Base-by-base conservation (phyloP, 2,113 vertebrate species). In the Lepus timidus region DNA sequence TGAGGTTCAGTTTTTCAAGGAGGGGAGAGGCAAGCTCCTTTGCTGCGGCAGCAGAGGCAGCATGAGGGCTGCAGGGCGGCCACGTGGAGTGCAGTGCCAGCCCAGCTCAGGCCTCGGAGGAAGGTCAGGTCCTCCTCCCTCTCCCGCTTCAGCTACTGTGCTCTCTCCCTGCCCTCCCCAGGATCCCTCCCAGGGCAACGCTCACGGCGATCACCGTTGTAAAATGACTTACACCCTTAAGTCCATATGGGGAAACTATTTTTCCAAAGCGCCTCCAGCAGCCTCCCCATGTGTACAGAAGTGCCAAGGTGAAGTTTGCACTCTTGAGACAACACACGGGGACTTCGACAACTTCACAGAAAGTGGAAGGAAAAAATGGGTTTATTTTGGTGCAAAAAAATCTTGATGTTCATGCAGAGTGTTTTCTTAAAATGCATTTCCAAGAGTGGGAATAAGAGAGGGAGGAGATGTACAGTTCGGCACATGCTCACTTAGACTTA, bases 41-140 rank as follows among this genome's bases (percentile, higher is more conserved):
- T 23, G 14, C 52, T 20, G 61, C n/a, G 7, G 19, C 14, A 29
- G 4, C 1, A 2, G 27, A 58, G 49, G 51, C 49, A 27, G 19
- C 5, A 14, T 6, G 23, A 5, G 52, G 85, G 82, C 23, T 61
- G 82, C 33, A 31, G 65, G 0, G 4, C 27, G 2, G 9, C 13
- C 0, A 3, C 13, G 52, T 36, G 58, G 74, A 55, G 68, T 11
- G 19, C 4, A 31, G 36, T 16, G 22, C 52, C 52, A 20, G 14
- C 49, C 3, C 19, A 16, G 14, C 23, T 19, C 74, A 17, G 36
- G n/a, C 62, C 44, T 64, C 25, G 36, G 52, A 19, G 4, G 0
- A 29, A 25, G 16, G 3, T 0, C 4, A 3, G 9, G 1, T 31
- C 61, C n/a, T 22, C 23, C 39, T 27, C 25, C 8, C 14, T 19